Evolutionary conservation across 1,140 invertebrate species (phyloP), one percentile per base, ranked within the genome.

Genomic region (Tigriopus japonicus): DNA sequence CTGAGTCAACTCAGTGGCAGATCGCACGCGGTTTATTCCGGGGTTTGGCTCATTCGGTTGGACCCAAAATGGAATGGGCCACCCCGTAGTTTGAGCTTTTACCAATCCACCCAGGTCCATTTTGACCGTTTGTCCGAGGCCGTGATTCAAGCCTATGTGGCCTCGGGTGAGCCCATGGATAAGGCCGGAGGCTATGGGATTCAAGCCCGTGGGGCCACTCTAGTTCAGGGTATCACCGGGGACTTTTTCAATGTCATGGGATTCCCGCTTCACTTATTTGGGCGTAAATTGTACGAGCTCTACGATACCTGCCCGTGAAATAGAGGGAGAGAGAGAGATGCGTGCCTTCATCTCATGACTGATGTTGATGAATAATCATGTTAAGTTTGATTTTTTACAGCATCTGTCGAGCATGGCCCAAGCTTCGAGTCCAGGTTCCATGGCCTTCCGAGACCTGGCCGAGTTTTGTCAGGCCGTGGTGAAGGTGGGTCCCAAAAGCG

Each of bases 141-240:
- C 12, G 53, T 60, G n/a, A 52, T 60, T 15, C n/a, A 59, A 5
- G 45, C 17, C 12, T 58, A 55, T 52, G 45, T 58, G n/a, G 14
- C 12, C 17, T 56, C 53, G 12, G 59, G 53, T 5, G 55, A 62
- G 42, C 61, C 61, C 12, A 61, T 45, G 72, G 87, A 89, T 69
- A 94, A 93, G 77, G 91, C 91, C 62, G 92, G 94, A 23, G 85
- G 80, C 0, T 98, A 97, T 75, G 92, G 88, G 6, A 87, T 96
- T 63, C 90, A 97, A 76, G 87, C 83, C 3, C 70, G 84, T 15
- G 93, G 90, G 21, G 85, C 84, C 3, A 85, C 83, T 49, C 75
- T 98, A 40, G 80, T 98, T 12, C 79, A 86, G 68, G 78, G 79
- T 68, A 84, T 98, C 45, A 77, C 85, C 65, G 94, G 94, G 5